Percentiles rank a stretch among this genome's conserved stretches.
These are phyloP conservation scores for Heliconius hewitsoni DNA, from an alignment of 1,140 invertebrate genomes.

Conservation along the genomic window DNA sequence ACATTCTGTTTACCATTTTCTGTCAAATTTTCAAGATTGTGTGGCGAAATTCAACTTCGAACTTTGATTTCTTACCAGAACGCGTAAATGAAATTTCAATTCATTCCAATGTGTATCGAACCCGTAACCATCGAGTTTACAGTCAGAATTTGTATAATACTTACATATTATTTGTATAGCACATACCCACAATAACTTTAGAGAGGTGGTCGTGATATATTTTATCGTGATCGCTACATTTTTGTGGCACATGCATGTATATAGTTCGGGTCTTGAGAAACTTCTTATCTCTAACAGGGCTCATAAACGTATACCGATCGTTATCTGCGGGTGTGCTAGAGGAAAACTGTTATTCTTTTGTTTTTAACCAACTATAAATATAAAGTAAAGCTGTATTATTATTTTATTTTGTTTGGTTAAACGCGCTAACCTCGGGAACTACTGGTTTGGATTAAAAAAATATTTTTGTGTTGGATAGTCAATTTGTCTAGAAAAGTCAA, in stretches of 20 bases:
- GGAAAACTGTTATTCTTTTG: conserved; percentile 7
- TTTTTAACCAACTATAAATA: not conserved
- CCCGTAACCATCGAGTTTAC: too few relatives aligned
- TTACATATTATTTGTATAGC: not conserved
- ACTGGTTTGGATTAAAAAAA: too few relatives aligned
- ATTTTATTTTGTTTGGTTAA: too few relatives aligned
- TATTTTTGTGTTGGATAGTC: too few relatives aligned
- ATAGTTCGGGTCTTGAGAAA: conserved; percentile 36
- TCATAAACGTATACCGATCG: conserved; percentile 34
- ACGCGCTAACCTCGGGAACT: too few relatives aligned
- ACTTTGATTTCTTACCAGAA: too few relatives aligned
- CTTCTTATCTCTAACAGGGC: conserved; percentile 31
- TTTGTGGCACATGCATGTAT: conserved; percentile 28
- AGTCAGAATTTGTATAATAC: not conserved
- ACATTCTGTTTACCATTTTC: too few relatives aligned
- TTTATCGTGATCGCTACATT: conserved; percentile 35
- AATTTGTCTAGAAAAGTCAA: too few relatives aligned
- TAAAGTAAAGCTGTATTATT: not conserved
- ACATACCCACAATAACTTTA: not conserved
- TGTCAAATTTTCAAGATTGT: too few relatives aligned
- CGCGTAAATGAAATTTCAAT: too few relatives aligned
- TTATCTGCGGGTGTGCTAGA: conserved; percentile 6
- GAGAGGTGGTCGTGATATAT: conserved; percentile 30
- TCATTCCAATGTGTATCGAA: not conserved
- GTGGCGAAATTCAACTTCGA: too few relatives aligned